Conservation (phyloP, 2,888 invertebrate genomes). For the Amphipoea lucens region DNA sequence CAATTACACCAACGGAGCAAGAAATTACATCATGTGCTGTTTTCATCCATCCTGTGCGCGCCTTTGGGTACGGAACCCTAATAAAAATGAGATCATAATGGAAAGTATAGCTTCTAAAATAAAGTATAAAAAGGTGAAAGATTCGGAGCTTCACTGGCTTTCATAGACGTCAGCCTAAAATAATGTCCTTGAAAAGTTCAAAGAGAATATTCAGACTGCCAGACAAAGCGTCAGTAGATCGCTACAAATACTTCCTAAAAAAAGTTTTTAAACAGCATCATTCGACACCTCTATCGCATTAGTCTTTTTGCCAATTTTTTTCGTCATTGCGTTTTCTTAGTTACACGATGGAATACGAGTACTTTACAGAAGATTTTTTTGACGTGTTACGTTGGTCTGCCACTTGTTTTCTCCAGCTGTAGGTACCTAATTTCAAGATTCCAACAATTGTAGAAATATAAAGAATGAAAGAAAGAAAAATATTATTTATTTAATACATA, state of each 20-base stretch:
- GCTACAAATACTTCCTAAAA: slow-evolving; percentile 21
- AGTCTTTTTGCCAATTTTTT: slow-evolving; percentile 35
- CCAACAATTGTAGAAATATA: neutral
- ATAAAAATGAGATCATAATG: neutral
- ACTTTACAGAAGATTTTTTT: slow-evolving; percentile 23
- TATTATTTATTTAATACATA: too few relatives aligned
- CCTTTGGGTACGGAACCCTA: too few relatives aligned
- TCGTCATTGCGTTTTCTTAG: neutral
- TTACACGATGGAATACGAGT: slow-evolving; percentile 14
- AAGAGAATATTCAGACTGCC: neutral
- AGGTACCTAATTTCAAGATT: neutral
- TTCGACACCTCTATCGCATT: slow-evolving; percentile 35
- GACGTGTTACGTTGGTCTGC: neutral
- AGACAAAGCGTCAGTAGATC: slow-evolving; percentile 16
- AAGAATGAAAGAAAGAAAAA: too few relatives aligned
- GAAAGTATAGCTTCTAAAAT: neutral
- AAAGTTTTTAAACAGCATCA: slow-evolving; percentile 25
- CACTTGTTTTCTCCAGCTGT: neutral
- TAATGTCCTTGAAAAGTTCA: neutral
- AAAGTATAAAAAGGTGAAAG: neutral
- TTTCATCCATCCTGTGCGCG: too few relatives aligned
- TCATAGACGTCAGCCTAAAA: neutral
- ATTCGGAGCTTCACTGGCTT: neutral
- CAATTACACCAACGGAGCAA: too few relatives aligned
- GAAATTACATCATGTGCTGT: too few relatives aligned